A percentile compares a stretch with the other conserved stretches of the same genome.
These are phyloP conservation scores for Mobula birostris DNA, from an alignment of 2,113 vertebrate species.

Conservation along the genomic window DNA sequence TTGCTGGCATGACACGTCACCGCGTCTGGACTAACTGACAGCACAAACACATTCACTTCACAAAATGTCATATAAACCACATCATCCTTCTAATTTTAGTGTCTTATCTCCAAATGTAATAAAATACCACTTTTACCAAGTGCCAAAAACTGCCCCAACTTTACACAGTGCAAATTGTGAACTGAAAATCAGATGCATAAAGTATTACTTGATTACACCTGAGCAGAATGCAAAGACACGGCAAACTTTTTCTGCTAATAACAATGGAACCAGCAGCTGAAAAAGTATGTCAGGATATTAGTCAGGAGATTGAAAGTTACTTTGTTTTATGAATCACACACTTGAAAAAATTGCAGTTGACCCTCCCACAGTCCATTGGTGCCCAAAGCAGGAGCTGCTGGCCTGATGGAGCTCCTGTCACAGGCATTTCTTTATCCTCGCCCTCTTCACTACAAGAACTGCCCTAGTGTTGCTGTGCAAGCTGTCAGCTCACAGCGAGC, in stretches of 20 bases:
- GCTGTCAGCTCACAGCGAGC: not conserved
- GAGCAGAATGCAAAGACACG: not conserved
- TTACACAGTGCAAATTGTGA: constrained; percentile 13
- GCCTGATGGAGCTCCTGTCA: not conserved
- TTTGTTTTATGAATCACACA: not conserved
- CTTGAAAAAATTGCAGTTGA: not conserved
- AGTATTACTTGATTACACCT: not conserved
- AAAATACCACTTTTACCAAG: not conserved
- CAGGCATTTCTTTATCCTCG: not conserved
- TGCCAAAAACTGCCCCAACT: constrained; percentile 15
- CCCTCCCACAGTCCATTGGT: not conserved
- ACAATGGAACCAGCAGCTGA: not conserved
- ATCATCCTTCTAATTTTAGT: not conserved
- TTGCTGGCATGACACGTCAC: not conserved
- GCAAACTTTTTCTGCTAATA: not conserved
- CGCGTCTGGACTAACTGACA: not conserved
- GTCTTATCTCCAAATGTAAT: not conserved
- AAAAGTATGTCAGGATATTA: not conserved
- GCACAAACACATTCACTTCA: not conserved
- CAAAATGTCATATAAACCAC: not conserved
- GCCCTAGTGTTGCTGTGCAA: not conserved
- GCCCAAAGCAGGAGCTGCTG: not conserved
- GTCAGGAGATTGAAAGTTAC: constrained; percentile 12
- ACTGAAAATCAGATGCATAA: not conserved
- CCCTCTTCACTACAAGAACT: not conserved